Base-by-base conservation (phyloP, 35 echinoderm and acorn worm genomes). In the Apostichopus californicus region DNA sequence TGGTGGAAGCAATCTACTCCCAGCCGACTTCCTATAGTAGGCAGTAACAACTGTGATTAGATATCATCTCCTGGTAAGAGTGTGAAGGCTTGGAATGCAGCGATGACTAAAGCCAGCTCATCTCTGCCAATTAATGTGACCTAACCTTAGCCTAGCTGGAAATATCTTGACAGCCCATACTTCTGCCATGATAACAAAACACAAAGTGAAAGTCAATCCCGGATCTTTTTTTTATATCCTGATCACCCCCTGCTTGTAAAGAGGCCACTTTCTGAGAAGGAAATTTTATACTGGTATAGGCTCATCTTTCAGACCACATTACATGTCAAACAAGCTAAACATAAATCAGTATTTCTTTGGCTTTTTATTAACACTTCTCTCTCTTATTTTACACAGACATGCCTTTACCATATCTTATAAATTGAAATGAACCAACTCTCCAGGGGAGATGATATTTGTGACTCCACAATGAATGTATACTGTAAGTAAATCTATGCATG, bases 91-190 rank as follows among this genome's bases (percentile, higher is more conserved):
- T 20, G 20, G 71, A 75, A 75, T 75, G 71, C 71, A 75, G 17
- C 6, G 12, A 75, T 75, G 71, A 75, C 71, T 75, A 75, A 75
- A 75, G 17, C 21, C n/a, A 75, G 17, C 17, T 75, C 71, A 75
- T 75, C 71, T 18, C 71, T 75, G 15, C 5, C 71, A 75, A 75
- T 75, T 75, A 75, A 75, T 75, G 71, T 75, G 71, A 75, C 71
- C 71, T 22, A 75, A 22, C 71, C 71, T 75, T 46, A 6, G 15
- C 71, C 71, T 75, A 75, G 71, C 71, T 75, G 71, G 71, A 75
- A 75, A 75, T 75, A 46, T 46, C 34, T 46, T 46, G 1, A 46
- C 34, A 46, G 34, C 34, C 34, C 34, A 46, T 68, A 68, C 64
- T 68, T 68, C 64, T 4, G 18, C 64, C 7, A 18, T 68, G 64